These are phyloP conservation scores for Brenthis hecate DNA, from an alignment of 2,888 invertebrate species.

Conservation along the genomic window DNA sequence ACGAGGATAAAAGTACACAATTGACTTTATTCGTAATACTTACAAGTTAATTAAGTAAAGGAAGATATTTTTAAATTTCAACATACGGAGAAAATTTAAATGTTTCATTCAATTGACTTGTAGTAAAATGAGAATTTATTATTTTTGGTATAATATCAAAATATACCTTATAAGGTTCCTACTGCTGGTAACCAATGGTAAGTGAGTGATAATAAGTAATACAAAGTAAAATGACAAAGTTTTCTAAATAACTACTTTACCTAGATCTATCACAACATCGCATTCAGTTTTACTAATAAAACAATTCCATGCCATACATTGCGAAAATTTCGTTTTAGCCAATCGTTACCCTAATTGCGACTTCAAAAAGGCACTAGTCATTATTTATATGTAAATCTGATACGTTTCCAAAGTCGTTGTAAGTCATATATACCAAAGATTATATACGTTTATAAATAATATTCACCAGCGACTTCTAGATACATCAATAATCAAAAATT, in stretches of 20 bases:
- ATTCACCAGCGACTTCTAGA: slow-evolving; percentile 2
- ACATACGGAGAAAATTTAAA: too few relatives aligned
- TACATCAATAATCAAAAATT: not conserved
- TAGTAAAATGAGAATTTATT: too few relatives aligned
- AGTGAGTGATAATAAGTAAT: slow-evolving; percentile 1
- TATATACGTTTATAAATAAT: slow-evolving; percentile 10
- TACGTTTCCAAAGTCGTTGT: slow-evolving; percentile 61
- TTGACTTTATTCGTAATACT: too few relatives aligned
- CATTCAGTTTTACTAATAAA: slow-evolving; percentile 40
- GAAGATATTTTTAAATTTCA: too few relatives aligned
- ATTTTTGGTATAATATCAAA: too few relatives aligned
- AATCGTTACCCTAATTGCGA: slow-evolving; percentile 52
- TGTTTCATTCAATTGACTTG: too few relatives aligned
- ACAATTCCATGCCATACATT: slow-evolving; percentile 27
- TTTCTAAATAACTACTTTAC: slow-evolving; percentile 34
- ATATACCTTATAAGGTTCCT: too few relatives aligned
- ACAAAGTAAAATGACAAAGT: slow-evolving; percentile 7
- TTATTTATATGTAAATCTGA: slow-evolving; percentile 55
- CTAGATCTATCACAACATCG: slow-evolving; percentile 50
- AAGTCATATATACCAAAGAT: slow-evolving; percentile 36
- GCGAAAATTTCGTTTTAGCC: slow-evolving; percentile 33
- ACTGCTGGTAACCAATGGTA: not conserved
- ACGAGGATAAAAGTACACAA: too few relatives aligned
- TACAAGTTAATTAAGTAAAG: too few relatives aligned
- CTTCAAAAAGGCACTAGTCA: slow-evolving; percentile 70